These are phyloP conservation scores for Pogonognathellus flavescens DNA, from an alignment of 1,140 invertebrate species.

Conservation along the genomic window DNA sequence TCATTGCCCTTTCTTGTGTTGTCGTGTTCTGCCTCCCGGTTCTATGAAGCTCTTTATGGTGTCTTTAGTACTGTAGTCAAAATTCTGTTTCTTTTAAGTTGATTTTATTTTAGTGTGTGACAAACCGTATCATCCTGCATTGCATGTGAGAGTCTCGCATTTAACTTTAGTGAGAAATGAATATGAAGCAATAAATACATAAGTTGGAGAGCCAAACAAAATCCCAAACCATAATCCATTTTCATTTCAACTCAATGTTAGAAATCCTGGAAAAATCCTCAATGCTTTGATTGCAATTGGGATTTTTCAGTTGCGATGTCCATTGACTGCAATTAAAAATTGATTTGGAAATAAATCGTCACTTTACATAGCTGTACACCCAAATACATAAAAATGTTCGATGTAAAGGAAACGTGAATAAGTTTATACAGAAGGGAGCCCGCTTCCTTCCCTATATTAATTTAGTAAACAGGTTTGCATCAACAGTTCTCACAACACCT, in stretches of 20 bases:
- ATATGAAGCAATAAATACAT: not conserved
- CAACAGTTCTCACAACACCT: not conserved
- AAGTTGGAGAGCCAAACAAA: not conserved
- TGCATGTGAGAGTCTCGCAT: not conserved
- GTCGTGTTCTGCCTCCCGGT: not conserved
- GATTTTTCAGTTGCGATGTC: not conserved
- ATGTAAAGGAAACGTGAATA: not conserved
- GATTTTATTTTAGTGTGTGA: conserved; percentile 9
- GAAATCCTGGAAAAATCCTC: conserved; percentile 3
- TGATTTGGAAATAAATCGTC: conserved; percentile 43
- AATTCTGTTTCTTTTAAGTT: not conserved
- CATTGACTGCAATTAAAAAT: conserved; percentile 27
- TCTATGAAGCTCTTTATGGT: not conserved
- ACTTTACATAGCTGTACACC: not conserved
- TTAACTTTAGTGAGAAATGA: not conserved
- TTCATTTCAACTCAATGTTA: conserved; percentile 11
- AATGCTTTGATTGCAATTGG: conserved; percentile 10
- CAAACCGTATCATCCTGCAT: conserved; percentile 22
- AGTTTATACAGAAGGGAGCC: not conserved
- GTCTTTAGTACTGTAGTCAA: not conserved
- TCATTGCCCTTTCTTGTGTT: conserved; percentile 43
- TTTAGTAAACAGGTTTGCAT: not conserved
- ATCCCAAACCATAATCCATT: conserved; percentile 36
- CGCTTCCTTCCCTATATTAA: not conserved
- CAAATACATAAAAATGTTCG: not conserved